phyloP scores from a whole-genome alignment of 2,797 vertebrate species.

The Rhinatrema bivittatum region DNA sequence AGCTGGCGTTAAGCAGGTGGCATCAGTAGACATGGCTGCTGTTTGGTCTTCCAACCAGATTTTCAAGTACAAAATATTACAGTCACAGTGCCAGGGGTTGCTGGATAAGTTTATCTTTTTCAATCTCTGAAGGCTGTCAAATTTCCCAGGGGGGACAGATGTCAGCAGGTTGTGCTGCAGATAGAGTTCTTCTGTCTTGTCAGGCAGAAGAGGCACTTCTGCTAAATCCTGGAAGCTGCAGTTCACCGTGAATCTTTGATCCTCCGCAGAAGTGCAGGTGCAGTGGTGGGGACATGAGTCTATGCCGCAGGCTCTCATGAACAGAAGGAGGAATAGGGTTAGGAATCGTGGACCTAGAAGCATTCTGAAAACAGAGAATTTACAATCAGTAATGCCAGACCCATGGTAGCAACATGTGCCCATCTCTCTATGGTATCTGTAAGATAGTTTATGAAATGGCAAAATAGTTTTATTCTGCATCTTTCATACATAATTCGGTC shows the following conservation, averaged over 20 bases:
- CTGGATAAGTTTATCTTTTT: slow-evolving; percentile 46
- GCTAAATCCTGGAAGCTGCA: slow-evolving; percentile 51
- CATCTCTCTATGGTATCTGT: too few relatives aligned
- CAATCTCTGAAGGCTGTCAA: slow-evolving; percentile 52
- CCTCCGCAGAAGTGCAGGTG: slow-evolving; percentile 23
- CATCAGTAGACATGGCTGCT: slow-evolving; percentile 4
- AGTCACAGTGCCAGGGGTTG: slow-evolving; percentile 73
- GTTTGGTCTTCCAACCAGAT: slow-evolving; percentile 58
- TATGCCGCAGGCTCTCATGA: slow-evolving; percentile 28
- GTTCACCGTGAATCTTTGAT: slow-evolving; percentile 41
- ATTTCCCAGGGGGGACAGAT: slow-evolving; percentile 47
- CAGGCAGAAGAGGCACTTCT: slow-evolving; percentile 39
- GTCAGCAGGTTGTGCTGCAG: slow-evolving; percentile 53
- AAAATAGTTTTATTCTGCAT: too few relatives aligned
- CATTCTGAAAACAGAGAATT: slow-evolving; percentile 50
- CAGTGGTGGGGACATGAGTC: slow-evolving; percentile 24
- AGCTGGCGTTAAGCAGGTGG: slow-evolving; percentile 51
- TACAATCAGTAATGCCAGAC: background rate
- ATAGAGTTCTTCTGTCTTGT: slow-evolving; percentile 48
- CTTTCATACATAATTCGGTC: background rate
- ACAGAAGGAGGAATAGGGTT: slow-evolving; percentile 36
- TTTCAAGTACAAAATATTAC: slow-evolving; percentile 60
- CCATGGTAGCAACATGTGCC: too few relatives aligned
- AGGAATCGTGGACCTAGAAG: slow-evolving; percentile 14
- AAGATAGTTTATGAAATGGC: too few relatives aligned